These are phyloP conservation scores for Sminthurides aquaticus DNA, from an alignment of 2,888 invertebrate genomes.

Conservation along the genomic window DNA sequence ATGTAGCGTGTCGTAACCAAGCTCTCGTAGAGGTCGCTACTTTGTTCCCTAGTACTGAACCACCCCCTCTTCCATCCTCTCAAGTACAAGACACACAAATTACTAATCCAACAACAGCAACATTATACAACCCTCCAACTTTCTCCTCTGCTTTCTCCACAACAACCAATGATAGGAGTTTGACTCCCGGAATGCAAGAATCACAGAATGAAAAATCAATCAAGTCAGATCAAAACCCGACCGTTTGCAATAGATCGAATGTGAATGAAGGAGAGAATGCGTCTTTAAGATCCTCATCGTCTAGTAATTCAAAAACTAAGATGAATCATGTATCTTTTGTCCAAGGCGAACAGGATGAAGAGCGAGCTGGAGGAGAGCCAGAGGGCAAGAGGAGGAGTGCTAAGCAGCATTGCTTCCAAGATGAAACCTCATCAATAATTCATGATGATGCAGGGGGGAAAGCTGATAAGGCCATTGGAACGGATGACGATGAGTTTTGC, in stretches of 20 bases:
- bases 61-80: not conserved
- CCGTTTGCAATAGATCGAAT: not conserved
- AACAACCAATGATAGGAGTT: not conserved
- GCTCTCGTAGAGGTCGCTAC: not conserved
- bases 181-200: too few relatives aligned
- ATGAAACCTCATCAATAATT: not conserved
- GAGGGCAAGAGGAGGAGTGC: not conserved
- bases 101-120: not conserved
- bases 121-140: not conserved
- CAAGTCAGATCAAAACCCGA: not conserved
- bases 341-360: constrained; percentile 29
- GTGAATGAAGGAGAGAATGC: too few relatives aligned
- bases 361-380: constrained; percentile 25
- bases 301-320: constrained; percentile 11
- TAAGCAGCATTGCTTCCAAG: constrained; percentile 12
- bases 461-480: constrained; percentile 38
- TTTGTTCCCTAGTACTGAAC: not conserved
- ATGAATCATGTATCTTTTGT: constrained; percentile 27
- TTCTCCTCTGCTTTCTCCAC: not conserved
- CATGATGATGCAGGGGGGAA: constrained; percentile 9
- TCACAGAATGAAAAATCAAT: too few relatives aligned
- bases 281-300: not conserved
- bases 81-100: not conserved
- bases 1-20: not conserved
- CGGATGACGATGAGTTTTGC: constrained; percentile 32